phyloP scores from a whole-genome alignment of 2,113 vertebrate species.

The Colinus virginianus region DNA sequence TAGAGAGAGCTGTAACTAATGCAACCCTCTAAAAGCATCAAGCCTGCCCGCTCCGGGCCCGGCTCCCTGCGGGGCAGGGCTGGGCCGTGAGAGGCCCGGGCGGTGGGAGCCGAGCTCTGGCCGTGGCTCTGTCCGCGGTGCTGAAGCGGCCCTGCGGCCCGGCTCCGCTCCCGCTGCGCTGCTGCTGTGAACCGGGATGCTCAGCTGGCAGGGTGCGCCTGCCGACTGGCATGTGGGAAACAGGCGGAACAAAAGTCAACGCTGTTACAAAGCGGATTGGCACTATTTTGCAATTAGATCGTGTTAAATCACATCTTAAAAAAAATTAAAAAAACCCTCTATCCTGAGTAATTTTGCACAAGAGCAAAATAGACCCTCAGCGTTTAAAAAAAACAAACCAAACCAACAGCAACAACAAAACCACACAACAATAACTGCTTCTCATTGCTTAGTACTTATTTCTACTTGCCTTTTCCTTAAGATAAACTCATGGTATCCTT shows the following conservation, averaged over 20 bases:
- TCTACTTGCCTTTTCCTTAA: not conserved
- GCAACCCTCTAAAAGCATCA: rapidly evolving
- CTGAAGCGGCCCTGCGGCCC: not conserved
- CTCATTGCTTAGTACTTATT: not conserved
- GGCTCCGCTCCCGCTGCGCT: not conserved
- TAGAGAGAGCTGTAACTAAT: rapidly evolving
- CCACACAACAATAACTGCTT: not conserved
- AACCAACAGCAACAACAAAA: too few relatives aligned
- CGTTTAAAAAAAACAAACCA: not conserved
- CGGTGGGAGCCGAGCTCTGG: not conserved
- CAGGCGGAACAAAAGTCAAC: not conserved
- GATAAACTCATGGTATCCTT: not conserved
- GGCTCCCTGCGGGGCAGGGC: not conserved
- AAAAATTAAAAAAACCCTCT: not conserved
- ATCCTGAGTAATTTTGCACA: not conserved
- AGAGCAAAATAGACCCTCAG: rapidly evolving
- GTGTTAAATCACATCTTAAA: not conserved
- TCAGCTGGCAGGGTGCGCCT: not conserved
- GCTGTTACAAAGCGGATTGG: not conserved
- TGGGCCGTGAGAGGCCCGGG: too few relatives aligned
- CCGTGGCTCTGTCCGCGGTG: not conserved
- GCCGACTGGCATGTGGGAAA: not conserved
- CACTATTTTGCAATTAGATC: not conserved
- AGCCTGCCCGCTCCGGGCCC: not conserved
- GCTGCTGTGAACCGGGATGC: not conserved